Percentiles rank a stretch among this genome's conserved stretches.
Evolutionary conservation across 2,797 vertebrate species (phyloP).

Genomic region (Tamandua tetradactyla): DNA sequence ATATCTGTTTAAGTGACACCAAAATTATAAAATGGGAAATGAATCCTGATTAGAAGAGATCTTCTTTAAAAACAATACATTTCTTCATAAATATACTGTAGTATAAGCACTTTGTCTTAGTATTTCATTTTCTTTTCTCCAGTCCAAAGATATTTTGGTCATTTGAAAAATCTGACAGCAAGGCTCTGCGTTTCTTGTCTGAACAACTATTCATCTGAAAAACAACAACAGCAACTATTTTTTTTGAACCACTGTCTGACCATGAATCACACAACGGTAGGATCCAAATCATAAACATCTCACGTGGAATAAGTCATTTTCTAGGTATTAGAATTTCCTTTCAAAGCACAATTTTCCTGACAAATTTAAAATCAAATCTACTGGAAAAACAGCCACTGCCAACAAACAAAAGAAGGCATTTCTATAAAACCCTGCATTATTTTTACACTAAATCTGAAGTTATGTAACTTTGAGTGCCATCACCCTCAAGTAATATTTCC

Average conservation of each 20-base stretch:
- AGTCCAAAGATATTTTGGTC: neutral
- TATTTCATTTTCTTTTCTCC: slow-evolving; percentile 39
- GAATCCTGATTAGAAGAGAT: slow-evolving; percentile 23
- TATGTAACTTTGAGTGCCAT: neutral
- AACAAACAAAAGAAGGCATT: slow-evolving; percentile 41
- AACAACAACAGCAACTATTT: too few species aligned
- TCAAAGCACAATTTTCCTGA: neutral
- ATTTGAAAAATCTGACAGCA: slow-evolving; percentile 60
- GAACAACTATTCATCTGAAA: slow-evolving; percentile 18
- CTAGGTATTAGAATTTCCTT: slow-evolving; percentile 55
- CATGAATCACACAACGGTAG: neutral
- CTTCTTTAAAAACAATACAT: slow-evolving; percentile 44
- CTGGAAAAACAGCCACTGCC: neutral
- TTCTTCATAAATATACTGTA: slow-evolving; percentile 44
- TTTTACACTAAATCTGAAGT: neutral
- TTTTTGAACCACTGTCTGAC: neutral
- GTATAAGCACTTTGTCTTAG: neutral
- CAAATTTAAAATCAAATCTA: slow-evolving; percentile 61
- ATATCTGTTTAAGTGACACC: neutral
- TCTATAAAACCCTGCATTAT: neutral
- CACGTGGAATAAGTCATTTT: neutral
- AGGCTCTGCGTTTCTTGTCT: slow-evolving; percentile 39
- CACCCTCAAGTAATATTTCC: neutral
- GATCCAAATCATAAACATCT: slow-evolving; percentile 18
- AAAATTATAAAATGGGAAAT: neutral